A percentile compares a stretch with the other conserved stretches of the same genome.
Evolutionary conservation across 2,888 invertebrate species (phyloP).

Genomic region (Serripes groenlandicus): DNA sequence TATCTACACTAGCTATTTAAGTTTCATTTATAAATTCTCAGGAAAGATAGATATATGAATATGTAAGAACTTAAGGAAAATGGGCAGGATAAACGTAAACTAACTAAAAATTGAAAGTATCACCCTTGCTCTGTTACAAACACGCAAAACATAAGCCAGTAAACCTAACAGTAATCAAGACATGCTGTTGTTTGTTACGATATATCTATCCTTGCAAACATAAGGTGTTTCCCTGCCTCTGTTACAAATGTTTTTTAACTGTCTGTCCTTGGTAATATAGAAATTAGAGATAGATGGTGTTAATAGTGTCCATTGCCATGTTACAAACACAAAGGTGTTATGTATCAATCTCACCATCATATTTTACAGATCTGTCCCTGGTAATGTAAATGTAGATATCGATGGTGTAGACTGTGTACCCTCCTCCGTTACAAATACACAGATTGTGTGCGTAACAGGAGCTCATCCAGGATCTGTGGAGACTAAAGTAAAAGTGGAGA

Average conservation of each 20-base stretch:
- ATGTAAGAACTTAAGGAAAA: no score
- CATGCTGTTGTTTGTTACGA: no score
- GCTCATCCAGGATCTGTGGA: constrained; percentile 57
- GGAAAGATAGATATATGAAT: no score
- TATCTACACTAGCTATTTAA: no score
- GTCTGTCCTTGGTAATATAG: constrained; percentile 37
- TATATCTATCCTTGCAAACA: no score
- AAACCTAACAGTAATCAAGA: no score
- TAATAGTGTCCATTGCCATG: constrained; percentile 47
- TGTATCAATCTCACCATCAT: not conserved
- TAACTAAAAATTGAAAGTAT: no score
- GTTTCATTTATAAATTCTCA: no score
- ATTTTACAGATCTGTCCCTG: not conserved
- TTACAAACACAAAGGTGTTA: not conserved
- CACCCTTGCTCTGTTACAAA: no score
- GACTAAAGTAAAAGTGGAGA: constrained; percentile 68
- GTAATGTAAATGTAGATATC: constrained; percentile 45
- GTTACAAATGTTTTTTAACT: not conserved
- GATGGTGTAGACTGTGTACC: constrained; percentile 54
- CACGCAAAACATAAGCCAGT: no score
- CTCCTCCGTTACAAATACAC: constrained; percentile 34
- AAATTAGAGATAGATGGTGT: constrained; percentile 61
- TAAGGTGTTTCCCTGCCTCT: no score
- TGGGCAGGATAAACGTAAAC: no score
- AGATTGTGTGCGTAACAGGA: constrained; percentile 73